Evolutionary conservation across 2,888 invertebrate genomes (phyloP).

Genomic region (Clepsis dumicolana): DNA sequence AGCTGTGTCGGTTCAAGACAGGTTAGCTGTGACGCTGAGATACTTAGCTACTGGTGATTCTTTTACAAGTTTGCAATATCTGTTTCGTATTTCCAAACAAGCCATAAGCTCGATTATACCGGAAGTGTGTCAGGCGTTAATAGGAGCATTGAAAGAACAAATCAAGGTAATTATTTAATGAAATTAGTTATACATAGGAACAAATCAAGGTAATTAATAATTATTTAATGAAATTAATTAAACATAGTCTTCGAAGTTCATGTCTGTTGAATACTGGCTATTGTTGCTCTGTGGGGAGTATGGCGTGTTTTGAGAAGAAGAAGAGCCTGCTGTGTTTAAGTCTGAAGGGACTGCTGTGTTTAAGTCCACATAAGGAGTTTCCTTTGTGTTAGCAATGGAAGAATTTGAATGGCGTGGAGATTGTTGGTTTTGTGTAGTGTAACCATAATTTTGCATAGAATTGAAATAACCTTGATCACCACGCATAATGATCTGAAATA

Average conservation of each 20-base stretch:
- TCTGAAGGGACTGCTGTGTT: background rate
- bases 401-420: constrained; percentile 16
- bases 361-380: background rate
- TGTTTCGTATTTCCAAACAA: constrained; percentile 25
- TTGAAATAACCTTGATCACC: background rate
- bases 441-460: constrained; percentile 5
- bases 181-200: background rate
- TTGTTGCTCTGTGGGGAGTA: background rate
- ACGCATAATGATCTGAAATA: background rate
- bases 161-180: constrained; percentile 12
- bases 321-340: constrained; percentile 3
- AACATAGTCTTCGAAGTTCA: background rate
- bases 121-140: constrained; percentile 12
- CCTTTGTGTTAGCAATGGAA: background rate
- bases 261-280: background rate
- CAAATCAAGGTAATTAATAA: no score
- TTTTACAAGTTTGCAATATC: constrained; percentile 35
- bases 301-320: background rate
- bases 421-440: constrained; percentile 29
- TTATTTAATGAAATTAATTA: background rate
- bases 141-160: constrained; percentile 7
- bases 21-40: constrained; percentile 38
- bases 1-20: constrained; percentile 36
- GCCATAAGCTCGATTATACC: constrained; percentile 21
- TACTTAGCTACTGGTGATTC: constrained; percentile 41